phyloP scores from a whole-genome alignment of 2,888 invertebrate species.

The Drosophila testacea region DNA sequence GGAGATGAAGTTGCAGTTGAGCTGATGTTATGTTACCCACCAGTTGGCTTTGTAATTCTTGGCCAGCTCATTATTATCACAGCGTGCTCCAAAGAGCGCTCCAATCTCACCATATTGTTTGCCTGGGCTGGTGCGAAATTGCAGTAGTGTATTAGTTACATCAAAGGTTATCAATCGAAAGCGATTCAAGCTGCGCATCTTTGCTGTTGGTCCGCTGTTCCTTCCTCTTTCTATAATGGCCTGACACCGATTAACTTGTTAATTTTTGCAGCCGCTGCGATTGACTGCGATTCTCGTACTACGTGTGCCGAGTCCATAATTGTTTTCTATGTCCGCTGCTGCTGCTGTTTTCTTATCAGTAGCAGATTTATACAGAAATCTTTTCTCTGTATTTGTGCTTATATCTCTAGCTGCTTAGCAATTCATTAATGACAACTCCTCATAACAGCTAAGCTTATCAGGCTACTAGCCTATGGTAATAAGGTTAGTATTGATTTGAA shows the following conservation, averaged over 20 bases:
- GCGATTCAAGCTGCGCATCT: slow-evolving; percentile 81
- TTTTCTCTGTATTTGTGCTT: slow-evolving; percentile 22
- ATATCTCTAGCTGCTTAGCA: slow-evolving; percentile 30
- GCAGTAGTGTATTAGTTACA: slow-evolving; percentile 93
- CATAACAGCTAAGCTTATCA: slow-evolving; percentile 47
- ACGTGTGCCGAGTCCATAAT: slow-evolving; percentile 58
- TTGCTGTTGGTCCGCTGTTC: slow-evolving; percentile 9
- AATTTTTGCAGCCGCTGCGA: slow-evolving; percentile 29
- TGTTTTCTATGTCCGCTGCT: slow-evolving; percentile 54
- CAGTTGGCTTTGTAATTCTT: slow-evolving; percentile 89
- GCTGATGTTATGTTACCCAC: slow-evolving; percentile 71
- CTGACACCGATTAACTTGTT: slow-evolving; percentile 31
- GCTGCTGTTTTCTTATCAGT: slow-evolving; percentile 46
- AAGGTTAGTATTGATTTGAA: slow-evolving; percentile 45
- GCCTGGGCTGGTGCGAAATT: slow-evolving; percentile 89
- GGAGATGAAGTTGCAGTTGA: not conserved
- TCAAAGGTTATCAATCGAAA: slow-evolving; percentile 92
- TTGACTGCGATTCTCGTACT: slow-evolving; percentile 59
- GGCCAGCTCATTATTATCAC: slow-evolving; percentile 87
- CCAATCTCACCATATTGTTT: slow-evolving; percentile 91
- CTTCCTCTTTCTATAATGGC: not conserved
- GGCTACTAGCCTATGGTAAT: slow-evolving; percentile 35
- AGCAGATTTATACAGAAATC: slow-evolving; percentile 41
- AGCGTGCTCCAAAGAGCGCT: slow-evolving; percentile 88
- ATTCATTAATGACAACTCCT: slow-evolving; percentile 37